phyloP scores from a whole-genome alignment of 1,140 invertebrate species.

The Drosophila arizonae region DNA sequence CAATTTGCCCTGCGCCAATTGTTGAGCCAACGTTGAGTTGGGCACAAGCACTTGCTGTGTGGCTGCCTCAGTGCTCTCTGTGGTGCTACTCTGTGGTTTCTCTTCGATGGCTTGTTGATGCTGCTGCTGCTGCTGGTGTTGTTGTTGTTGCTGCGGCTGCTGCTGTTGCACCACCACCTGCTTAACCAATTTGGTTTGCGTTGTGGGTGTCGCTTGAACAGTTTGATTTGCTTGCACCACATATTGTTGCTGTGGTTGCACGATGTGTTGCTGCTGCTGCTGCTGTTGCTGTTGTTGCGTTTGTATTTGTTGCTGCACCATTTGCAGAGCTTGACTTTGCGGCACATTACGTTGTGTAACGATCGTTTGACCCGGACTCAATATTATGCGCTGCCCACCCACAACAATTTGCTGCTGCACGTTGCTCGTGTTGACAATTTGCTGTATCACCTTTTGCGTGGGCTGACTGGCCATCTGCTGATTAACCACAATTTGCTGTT shows the following conservation, averaged over 20 bases:
- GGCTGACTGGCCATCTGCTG: slow-evolving; percentile 59
- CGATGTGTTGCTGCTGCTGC: slow-evolving; percentile 46
- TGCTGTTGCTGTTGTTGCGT: slow-evolving; percentile 63
- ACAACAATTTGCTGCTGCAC: slow-evolving; percentile 81
- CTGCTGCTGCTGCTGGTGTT: slow-evolving; percentile 47
- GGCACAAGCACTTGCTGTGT: slow-evolving; percentile 89
- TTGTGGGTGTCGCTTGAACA: slow-evolving; percentile 60
- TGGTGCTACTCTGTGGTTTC: slow-evolving; percentile 49
- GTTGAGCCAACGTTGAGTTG: slow-evolving; percentile 89
- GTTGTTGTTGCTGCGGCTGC: slow-evolving; percentile 60
- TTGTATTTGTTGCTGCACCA: slow-evolving; percentile 80
- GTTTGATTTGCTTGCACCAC: slow-evolving; percentile 66
- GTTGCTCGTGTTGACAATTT: slow-evolving; percentile 82
- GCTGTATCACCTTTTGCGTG: slow-evolving; percentile 79
- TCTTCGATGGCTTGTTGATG: slow-evolving; percentile 44
- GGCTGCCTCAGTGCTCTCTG: slow-evolving; percentile 50
- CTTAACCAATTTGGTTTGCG: slow-evolving; percentile 59
- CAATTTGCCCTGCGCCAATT: slow-evolving; percentile 90
- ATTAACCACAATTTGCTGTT: slow-evolving; percentile 66
- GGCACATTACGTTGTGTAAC: slow-evolving; percentile 76
- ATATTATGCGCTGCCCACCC: slow-evolving; percentile 76
- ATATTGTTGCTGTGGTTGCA: slow-evolving; percentile 72
- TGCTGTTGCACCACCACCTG: slow-evolving; percentile 67
- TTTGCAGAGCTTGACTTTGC: slow-evolving; percentile 71
- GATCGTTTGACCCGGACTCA: slow-evolving; percentile 81